Evolutionary conservation across 2,888 invertebrate genomes (phyloP), one percentile per base, ranked within the genome.

Genomic region (Agriopis leucophaearia): DNA sequence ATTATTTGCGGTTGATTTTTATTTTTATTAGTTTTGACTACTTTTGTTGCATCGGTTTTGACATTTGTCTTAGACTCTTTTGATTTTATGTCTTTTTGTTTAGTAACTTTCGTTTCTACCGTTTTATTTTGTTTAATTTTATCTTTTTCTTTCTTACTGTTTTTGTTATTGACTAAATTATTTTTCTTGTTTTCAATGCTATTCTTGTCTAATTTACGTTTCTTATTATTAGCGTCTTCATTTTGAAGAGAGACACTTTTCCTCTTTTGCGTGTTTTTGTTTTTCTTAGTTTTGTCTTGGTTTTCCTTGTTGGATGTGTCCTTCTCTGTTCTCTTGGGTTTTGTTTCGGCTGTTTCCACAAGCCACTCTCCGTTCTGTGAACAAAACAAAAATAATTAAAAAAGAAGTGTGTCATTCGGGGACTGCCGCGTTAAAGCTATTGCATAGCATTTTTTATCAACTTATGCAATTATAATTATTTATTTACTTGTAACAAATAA

Each of bases 351-450:
- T 0, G 84, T 18, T 51, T 89, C 89, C 0, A 90, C 85, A 66
- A 87, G 73, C 88, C 91, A 88, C 1, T 80, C 85, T 8, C 86
- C 86, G 42, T 83, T 86, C 92, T 92, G 82, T 50, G 5, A n/a
- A 54, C 5, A 16, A 54, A 18, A 27, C 35, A 27, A 27, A 35
- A 54, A 18, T 56, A 44, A 44, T 10, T 27, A 10, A 16, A 27
- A 27, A 27, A 27, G 4, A 27, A 27, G 4, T 27, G 2, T 2
- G 4, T 27, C 27, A 27, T 27, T 27, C n/a, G n/a, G n/a, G n/a
- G n/a, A n/a, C n/a, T n/a, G n/a, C n/a, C n/a, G n/a, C n/a, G n/a
- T n/a, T n/a, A n/a, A n/a, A n/a, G n/a, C n/a, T n/a, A n/a, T n/a
- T n/a, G n/a, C n/a, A n/a, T n/a, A n/a, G n/a, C n/a, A n/a, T n/a